These are phyloP conservation scores for Poeciliopsis gracilis DNA, from an alignment of 2,797 vertebrate genomes.

Conservation along the genomic window DNA sequence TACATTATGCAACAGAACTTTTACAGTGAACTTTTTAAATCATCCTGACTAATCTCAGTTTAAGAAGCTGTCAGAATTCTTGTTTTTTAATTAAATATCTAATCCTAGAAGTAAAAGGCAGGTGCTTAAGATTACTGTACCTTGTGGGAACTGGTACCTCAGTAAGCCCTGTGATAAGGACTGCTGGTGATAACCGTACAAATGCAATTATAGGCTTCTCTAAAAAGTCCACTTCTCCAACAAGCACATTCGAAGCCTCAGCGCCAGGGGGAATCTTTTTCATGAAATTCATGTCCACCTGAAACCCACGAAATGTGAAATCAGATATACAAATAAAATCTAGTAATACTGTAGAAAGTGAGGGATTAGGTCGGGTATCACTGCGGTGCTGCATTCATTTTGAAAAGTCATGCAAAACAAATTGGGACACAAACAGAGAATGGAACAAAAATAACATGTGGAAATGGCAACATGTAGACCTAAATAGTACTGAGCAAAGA, in stretches of 20 bases:
- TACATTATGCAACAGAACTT: not conserved
- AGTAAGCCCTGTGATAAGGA: constrained; percentile 94
- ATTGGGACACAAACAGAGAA: constrained; percentile 27
- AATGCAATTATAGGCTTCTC: constrained; percentile 96
- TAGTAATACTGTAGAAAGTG: not conserved
- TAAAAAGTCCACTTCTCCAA: constrained; percentile 95
- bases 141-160: constrained; percentile 96
- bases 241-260: constrained; percentile 95
- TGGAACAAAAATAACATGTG: constrained; percentile 26
- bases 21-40: constrained; percentile 4
- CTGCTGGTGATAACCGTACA: constrained; percentile 91
- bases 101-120: not conserved
- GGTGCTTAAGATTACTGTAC: constrained; percentile 66
- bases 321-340: not conserved
- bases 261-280: constrained; percentile 95
- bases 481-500: constrained; percentile 70
- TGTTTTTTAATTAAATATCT: not conserved
- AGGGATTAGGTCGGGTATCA: not conserved
- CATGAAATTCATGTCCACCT: constrained; percentile 99
- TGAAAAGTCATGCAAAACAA: constrained; percentile 15
- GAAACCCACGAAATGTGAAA: constrained; percentile 30
- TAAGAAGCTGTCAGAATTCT: not conserved
- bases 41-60: not conserved
- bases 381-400: not conserved
- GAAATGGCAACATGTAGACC: constrained; percentile 28